phyloP scores from a whole-genome alignment of 2,797 vertebrate species.

The Acridotheres tristis region DNA sequence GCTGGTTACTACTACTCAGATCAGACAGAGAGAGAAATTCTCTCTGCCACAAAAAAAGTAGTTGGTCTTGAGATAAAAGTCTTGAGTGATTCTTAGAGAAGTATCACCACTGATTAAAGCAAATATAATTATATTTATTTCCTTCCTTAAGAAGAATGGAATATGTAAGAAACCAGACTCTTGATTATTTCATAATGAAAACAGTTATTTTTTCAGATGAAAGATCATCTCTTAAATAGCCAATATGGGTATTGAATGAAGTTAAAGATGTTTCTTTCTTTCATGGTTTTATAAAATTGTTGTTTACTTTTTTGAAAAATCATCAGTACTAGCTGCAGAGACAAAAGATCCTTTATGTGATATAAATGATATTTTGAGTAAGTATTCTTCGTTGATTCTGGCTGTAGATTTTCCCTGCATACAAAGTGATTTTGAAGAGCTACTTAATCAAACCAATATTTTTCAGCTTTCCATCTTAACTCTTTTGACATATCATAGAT shows the following conservation, averaged over 20 bases:
- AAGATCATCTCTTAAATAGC: slow-evolving; percentile 32
- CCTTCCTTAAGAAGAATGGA: slow-evolving; percentile 1
- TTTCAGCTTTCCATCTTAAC: slow-evolving; percentile 35
- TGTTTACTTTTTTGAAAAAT: slow-evolving; percentile 53
- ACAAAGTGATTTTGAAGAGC: slow-evolving; percentile 61
- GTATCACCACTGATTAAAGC: slow-evolving; percentile 13
- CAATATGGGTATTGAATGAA: slow-evolving; percentile 32
- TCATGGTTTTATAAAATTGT: slow-evolving; percentile 40
- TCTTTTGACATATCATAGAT: background rate
- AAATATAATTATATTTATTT: slow-evolving; percentile 20
- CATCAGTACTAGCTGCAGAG: slow-evolving; percentile 22
- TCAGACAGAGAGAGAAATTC: background rate
- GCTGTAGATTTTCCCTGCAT: slow-evolving; percentile 45
- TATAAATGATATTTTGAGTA: slow-evolving; percentile 54
- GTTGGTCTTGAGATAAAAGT: slow-evolving; percentile 5
- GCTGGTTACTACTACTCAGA: background rate
- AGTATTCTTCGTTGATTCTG: slow-evolving; percentile 55
- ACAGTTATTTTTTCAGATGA: slow-evolving; percentile 21
- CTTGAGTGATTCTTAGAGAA: background rate
- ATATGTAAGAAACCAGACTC: background rate
- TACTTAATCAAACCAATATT: slow-evolving; percentile 56
- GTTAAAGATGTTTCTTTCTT: slow-evolving; percentile 52
- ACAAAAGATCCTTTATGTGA: slow-evolving; percentile 51
- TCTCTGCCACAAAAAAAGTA: background rate
- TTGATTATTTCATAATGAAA: slow-evolving; percentile 47